Base-by-base conservation (phyloP, 1,140 invertebrate species). In the Myzus persicae region DNA sequence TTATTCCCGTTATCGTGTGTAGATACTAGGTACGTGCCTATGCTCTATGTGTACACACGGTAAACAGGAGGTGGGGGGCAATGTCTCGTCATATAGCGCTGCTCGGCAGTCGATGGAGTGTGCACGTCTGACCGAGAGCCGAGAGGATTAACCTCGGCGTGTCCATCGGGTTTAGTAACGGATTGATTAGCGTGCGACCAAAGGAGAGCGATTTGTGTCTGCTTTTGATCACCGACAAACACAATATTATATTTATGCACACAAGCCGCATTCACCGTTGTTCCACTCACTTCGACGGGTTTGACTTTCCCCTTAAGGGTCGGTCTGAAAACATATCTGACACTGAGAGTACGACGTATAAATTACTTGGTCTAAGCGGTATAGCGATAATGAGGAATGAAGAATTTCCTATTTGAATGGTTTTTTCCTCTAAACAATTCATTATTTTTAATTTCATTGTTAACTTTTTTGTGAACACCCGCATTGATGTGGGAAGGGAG, bases 71-170 rank as follows among this genome's bases (percentile, higher is more conserved):
- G 48, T n/a, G 36, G 40, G 6, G 44, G 20, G 18, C 18, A 36
- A 22, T 51, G 46, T 36, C n/a, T 3, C 87, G 8, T 7, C 20
- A 26, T 36, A 11, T n/a, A 38, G n/a, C 7, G 20, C 31, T n/a
- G n/a, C 22, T 1, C n/a, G 9, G 46, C 48, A 20, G 44, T 88
- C 9, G 44, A 26, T 46, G 40, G 40, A 8, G 42, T 42, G 84
- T 20, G 84, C 31, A 36, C 46, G 90, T 67, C 42, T 36, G 67
- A 82, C 59, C 44, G 90, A 82, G 90, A 82, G 90, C 59, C 44
- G 90, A 82, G 90, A 82, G 90, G 90, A 91, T 91, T 81, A 91
- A 91, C 90, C 90, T 91, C 40, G 5, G 38, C 40, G 59, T 91
- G 59, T 76, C 90, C 90, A 44, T 91, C 59, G 90, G 54, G 18